phyloP scores from a whole-genome alignment of 2,888 invertebrate genomes.

The Halictus quadricinctus region DNA sequence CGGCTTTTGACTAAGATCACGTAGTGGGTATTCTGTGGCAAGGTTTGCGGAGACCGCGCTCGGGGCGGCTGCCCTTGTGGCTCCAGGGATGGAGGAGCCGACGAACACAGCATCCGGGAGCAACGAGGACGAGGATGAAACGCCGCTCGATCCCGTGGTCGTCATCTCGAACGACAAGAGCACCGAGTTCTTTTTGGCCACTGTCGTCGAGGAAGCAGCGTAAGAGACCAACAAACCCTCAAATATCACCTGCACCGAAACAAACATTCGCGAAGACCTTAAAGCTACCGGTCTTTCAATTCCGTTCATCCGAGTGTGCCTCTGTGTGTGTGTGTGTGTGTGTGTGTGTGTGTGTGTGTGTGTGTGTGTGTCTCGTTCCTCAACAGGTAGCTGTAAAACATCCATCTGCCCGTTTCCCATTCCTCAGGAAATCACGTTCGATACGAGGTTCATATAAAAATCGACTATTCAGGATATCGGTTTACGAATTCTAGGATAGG shows the following conservation, averaged over 20 bases:
- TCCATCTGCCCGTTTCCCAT: background rate
- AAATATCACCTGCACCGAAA: background rate
- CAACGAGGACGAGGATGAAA: constrained; percentile 91
- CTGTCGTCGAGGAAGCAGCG: constrained; percentile 93
- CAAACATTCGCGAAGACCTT: constrained; percentile 29
- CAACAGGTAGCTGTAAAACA: background rate
- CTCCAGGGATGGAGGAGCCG: constrained; percentile 89
- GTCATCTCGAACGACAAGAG: constrained; percentile 95
- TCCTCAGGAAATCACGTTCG: background rate
- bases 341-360: too few relatives aligned
- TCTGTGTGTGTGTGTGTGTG: too few relatives aligned
- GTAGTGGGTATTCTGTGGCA: constrained; percentile 82
- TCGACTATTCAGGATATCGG: background rate
- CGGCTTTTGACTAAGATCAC: constrained; percentile 81
- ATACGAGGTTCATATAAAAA: background rate
- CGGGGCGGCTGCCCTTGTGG: constrained; percentile 84
- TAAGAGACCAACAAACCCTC: constrained; percentile 83
- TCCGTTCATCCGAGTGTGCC: background rate
- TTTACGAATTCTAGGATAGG: too few relatives aligned
- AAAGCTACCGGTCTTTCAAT: background rate
- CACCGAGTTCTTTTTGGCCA: constrained; percentile 94
- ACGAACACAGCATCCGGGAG: constrained; percentile 96
- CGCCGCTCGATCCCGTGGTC: constrained; percentile 80
- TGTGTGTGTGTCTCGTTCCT: background rate
- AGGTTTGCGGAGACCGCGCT: constrained; percentile 91